Base-by-base conservation (phyloP, 2,888 invertebrate species). In the Epistrophe grossulariae region DNA sequence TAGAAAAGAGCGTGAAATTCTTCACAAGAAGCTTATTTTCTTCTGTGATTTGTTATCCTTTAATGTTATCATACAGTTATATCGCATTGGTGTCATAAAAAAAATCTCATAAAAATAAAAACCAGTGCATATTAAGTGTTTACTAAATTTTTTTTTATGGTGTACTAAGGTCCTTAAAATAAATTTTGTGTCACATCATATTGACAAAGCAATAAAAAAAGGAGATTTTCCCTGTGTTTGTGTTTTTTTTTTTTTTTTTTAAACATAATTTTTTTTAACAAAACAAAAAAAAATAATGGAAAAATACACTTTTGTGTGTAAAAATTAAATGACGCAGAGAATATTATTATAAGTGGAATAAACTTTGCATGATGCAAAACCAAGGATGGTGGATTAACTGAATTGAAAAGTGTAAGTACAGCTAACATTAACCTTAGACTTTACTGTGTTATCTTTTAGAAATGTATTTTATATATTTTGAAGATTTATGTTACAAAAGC, bases 371-470 rank as follows among this genome's bases (percentile, higher is more conserved):
- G 13, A 48, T 35, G 11, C 2, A 10, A 43, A 48, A 31, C 15
- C 40, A 48, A 15, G 70, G 68, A 72, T 76, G 76, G 73, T 74
- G 85, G 85, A 85, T 82, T 85, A 85, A 79, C 70, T 48, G 74
- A 74, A 52, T 48, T 82, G 15, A 78, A 78, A 79, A 64, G 85
- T 85, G 82, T 82, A 70, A 60, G 85, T 85, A 31, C 4, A 5
- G n/a, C 24, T 24, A 24, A 1, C 24, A 24, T 3, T 3, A 2
- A 24, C 24, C 24, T 24, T 2, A 24, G 24, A 24, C 31, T 31
- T 5, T 2, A 4, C 5, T 31, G 31, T 31, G 0, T 31, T 31
- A 31, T 31, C 31, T 31, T 31, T 31, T 31, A 31, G 7, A 7
- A 31, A 31, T 31, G n/a, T n/a, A 6, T 31, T 31, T 31, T 31